A percentile compares a stretch with the other conserved stretches of the same genome.
Evolutionary conservation across 1,140 invertebrate species (phyloP).

Genomic region (Drosophila teissieri): DNA sequence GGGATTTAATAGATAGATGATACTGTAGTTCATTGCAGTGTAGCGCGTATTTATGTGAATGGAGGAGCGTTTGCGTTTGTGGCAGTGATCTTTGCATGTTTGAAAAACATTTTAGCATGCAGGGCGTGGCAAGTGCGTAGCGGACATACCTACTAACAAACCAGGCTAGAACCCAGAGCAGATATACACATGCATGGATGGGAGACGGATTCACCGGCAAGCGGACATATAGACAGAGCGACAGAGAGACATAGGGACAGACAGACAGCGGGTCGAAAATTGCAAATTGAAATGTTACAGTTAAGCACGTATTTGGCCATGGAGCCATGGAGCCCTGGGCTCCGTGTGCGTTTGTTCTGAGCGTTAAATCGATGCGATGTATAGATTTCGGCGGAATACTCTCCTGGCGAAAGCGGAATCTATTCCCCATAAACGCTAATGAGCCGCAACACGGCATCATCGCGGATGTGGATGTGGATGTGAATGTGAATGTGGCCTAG

Average conservation of each 20-base stretch:
- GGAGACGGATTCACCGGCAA: neutral
- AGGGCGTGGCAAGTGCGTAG: conserved; percentile 77
- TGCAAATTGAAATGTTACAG: conserved; percentile 82
- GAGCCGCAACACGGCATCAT: conserved; percentile 55
- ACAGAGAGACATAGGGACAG: neutral
- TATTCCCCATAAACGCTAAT: conserved; percentile 74
- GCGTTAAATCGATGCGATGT: conserved; percentile 72
- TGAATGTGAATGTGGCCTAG: conserved; percentile 13
- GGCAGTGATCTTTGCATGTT: conserved; percentile 80
- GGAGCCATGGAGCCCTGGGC: conserved; percentile 37
- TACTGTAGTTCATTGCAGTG: neutral
- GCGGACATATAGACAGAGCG: conserved; percentile 15
- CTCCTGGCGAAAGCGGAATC: conserved; percentile 32
- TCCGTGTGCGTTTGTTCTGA: conserved; percentile 13
- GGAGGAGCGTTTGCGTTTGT: conserved; percentile 35
- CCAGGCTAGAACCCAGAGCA: neutral
- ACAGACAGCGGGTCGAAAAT: conserved; percentile 51
- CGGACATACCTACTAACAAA: conserved; percentile 32
- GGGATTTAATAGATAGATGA: neutral
- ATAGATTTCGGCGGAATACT: conserved; percentile 43
- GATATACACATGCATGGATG: neutral
- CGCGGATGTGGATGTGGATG: conserved; percentile 8
- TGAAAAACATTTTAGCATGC: conserved; percentile 74
- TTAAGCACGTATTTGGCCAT: conserved; percentile 77
- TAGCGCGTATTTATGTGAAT: conserved; percentile 17